Percentiles rank a stretch among this genome's conserved stretches.
Evolutionary conservation across 2,888 invertebrate genomes (phyloP).

Genomic region (Mechanitis messenoides): DNA sequence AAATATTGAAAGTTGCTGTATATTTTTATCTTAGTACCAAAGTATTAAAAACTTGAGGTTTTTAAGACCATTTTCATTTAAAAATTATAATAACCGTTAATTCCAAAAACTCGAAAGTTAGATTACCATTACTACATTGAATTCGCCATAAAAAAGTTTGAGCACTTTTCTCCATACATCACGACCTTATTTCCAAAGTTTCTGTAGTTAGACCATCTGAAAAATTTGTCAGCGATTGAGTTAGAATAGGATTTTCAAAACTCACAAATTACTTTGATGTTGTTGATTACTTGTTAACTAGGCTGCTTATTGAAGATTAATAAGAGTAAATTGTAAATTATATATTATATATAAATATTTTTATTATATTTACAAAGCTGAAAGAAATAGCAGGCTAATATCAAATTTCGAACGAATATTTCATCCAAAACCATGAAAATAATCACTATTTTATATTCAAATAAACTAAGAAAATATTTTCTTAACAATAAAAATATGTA

Average conservation of each 20-base stretch:
- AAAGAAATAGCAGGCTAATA: no score
- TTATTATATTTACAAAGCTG: no score
- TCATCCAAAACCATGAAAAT: no score
- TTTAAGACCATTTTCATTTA: background rate
- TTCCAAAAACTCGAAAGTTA: slow-evolving; percentile 5
- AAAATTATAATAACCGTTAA: background rate
- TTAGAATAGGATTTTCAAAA: slow-evolving; percentile 28
- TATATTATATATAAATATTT: no score
- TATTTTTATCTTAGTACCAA: no score
- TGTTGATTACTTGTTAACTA: slow-evolving; percentile 17
- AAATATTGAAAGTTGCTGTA: no score
- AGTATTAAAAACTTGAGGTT: background rate
- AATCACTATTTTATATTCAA: background rate
- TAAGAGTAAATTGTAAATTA: background rate
- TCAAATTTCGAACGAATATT: no score
- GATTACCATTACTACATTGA: slow-evolving; percentile 16
- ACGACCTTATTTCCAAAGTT: slow-evolving; percentile 24
- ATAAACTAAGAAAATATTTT: background rate
- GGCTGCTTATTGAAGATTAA: background rate
- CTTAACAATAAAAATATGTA: background rate
- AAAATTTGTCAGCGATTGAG: slow-evolving; percentile 25
- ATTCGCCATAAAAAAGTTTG: slow-evolving; percentile 20
- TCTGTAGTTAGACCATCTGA: slow-evolving; percentile 21
- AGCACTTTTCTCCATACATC: slow-evolving; percentile 16
- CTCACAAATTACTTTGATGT: slow-evolving; percentile 26